Percentiles rank a stretch among this genome's conserved stretches.
These are phyloP conservation scores for Heteractis magnifica DNA, from an alignment of 92 coral and sea anemone species.

Conservation along the genomic window DNA sequence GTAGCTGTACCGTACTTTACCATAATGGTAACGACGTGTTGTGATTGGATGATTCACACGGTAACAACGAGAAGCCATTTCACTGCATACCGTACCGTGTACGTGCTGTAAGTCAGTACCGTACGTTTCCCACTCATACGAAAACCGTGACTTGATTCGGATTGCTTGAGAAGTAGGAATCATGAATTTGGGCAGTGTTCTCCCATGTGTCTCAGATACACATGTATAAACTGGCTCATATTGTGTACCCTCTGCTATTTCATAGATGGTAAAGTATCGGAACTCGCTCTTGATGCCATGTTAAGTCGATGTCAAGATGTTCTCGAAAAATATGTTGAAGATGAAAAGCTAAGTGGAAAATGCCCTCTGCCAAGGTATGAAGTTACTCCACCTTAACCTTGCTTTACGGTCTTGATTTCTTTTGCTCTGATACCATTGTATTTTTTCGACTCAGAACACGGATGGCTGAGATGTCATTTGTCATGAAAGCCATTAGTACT, in stretches of 20 bases:
- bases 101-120: too few relatives aligned
- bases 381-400: too few relatives aligned
- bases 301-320: conserved; percentile 93
- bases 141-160: too few relatives aligned
- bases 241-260: background rate
- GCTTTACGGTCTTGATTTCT: background rate
- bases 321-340: conserved; percentile 82
- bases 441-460: conserved; percentile 67
- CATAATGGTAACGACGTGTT: too few relatives aligned
- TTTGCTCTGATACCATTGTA: background rate
- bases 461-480: conserved; percentile 99
- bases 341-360: conserved; percentile 94
- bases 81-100: too few relatives aligned
- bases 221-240: background rate
- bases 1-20: too few relatives aligned
- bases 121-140: too few relatives aligned
- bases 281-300: conserved; percentile 89
- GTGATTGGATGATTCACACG: too few relatives aligned
- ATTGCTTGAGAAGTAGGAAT: too few relatives aligned
- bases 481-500: conserved; percentile 92
- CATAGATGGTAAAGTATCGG: conserved; percentile 92
- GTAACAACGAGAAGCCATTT: too few relatives aligned
- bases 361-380: conserved; percentile 94
- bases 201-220: background rate
- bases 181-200: too few relatives aligned